Evolutionary conservation across 1,140 invertebrate genomes (phyloP), one percentile per base, ranked within the genome.

Genomic region (Lepidurus arcticus): DNA sequence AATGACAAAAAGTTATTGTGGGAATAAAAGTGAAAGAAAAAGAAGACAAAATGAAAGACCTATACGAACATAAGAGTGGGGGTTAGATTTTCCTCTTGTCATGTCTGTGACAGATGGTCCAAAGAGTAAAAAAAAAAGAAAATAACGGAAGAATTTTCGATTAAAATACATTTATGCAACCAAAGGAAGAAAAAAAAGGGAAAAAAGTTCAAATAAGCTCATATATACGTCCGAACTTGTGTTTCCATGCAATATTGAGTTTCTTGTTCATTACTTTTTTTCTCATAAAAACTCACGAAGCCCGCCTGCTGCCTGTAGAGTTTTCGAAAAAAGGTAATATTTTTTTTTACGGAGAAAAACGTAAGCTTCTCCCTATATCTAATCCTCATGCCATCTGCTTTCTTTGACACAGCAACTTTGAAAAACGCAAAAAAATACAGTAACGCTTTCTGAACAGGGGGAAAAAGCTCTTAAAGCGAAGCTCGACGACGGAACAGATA

Each of bases 141-240:
- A 16, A 47, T n/a, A 7, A 21, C n/a, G 21, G 53, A 21, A 65
- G 53, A n/a, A 65, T 65, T 65, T 65, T 65, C 53, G 53, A 65
- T 65, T 65, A 65, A 65, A 65, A 65, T 65, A 65, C 21, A 65
- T 65, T 65, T 65, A 65, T 65, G 53, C 53, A 65, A 65, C 53
- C 53, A 65, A 65, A 65, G 53, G 16, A 65, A 7, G 53, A 21
- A 65, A 65, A 65, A 65, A 65, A n/a, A 8, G 21, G 53, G 7
- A 21, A 65, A 65, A 21, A 65, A 65, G 53, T 65, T 65, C 9
- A 65, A 65, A 65, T 65, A 65, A 65, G n/a, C 53, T 65, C 13
- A 34, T 34, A 34, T 34, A 34, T 34, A 34, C 34, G 34, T 34
- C 34, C 10, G 45, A 65, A 65, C 53, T 65, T 65, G 53, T 65